Evolutionary conservation across 2,888 invertebrate species (phyloP).

Genomic region (Lithophane semibrunnea): DNA sequence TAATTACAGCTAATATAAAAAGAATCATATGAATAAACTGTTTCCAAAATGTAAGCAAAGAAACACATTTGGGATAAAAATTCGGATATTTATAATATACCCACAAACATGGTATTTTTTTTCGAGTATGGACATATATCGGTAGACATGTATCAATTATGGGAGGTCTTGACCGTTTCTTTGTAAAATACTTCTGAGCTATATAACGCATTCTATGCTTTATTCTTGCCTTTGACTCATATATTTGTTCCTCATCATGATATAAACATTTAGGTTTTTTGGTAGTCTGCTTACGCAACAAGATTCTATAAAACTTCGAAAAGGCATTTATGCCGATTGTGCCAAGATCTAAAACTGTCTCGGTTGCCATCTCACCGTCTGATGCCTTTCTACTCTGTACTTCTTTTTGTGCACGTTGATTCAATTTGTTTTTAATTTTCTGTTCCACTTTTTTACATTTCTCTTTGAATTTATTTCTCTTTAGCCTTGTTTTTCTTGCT

Average conservation of each 20-base stretch:
- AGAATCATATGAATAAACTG: slow-evolving; percentile 23
- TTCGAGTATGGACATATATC: slow-evolving; percentile 7
- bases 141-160: background rate
- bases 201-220: slow-evolving; percentile 27
- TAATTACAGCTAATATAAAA: slow-evolving; percentile 42
- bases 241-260: slow-evolving; percentile 20
- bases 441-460: background rate
- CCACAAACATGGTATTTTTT: slow-evolving; percentile 41
- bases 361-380: background rate
- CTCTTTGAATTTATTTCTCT: background rate
- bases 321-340: background rate
- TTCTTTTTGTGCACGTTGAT: slow-evolving; percentile 33
- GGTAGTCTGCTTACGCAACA: too few relatives aligned
- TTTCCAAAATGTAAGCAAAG: slow-evolving; percentile 29
- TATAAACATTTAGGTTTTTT: background rate
- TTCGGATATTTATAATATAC: slow-evolving; percentile 28
- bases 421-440: slow-evolving; percentile 11
- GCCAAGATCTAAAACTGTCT: slow-evolving; percentile 22
- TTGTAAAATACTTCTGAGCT: slow-evolving; percentile 32
- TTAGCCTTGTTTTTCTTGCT: background rate
- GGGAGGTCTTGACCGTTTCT: background rate
- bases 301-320: background rate
- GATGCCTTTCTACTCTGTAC: background rate
- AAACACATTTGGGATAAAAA: slow-evolving; percentile 49
- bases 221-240: slow-evolving; percentile 35